Base-by-base conservation (phyloP, 2,113 vertebrate genomes). In the Apaloderma vittatum region DNA sequence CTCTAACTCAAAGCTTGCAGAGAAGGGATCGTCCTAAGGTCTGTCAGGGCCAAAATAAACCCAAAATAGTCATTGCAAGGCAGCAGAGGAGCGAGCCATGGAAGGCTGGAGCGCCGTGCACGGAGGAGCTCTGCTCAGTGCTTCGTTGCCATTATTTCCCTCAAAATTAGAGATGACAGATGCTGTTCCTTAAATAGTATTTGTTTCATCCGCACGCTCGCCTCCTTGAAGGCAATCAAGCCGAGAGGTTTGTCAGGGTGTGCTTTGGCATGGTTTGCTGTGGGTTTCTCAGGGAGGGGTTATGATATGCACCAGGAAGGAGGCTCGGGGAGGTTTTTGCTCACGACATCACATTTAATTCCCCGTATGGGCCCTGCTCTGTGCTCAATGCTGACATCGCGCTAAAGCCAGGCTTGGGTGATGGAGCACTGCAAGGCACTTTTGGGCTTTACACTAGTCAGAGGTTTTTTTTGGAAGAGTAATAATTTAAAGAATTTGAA, bases 281-380 rank as follows among this genome's bases (percentile, higher is more conserved):
- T 0, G 49, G 58, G 23, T 43, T 61, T 24, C 76, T 12, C 2
- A 1, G 36, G 37, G 29, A 40, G 27, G 34, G 14, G 8, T 4
- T 26, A 3, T 1, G 7, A 6, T 11, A 34, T 0, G 2, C 62
- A 12, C 0, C 6, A 14, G 65, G 9, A 32, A 6, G 11, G 61
- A 9, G 36, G 26, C 46, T 55, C 7, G 0, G 66, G 10, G 20
- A 18, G 24, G 5, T 30, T 3, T 27, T 22, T 17, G 23, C 73
- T 32, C 6, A 0, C 5, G 12, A 32, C 4, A 1, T 7, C 2
- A 12, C 2, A 6, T 29, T 32, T 11, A 4, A 13, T 45, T 65
- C 74, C 67, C 19, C 3, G 22, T 0, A 11, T 2, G 32, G 52
- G 52, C 40, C 16, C 15, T 2, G 10, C 24, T 0, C 5, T 3